Evolutionary conservation across 2,888 invertebrate species (phyloP).

Genomic region (Drosophila bunnanda): DNA sequence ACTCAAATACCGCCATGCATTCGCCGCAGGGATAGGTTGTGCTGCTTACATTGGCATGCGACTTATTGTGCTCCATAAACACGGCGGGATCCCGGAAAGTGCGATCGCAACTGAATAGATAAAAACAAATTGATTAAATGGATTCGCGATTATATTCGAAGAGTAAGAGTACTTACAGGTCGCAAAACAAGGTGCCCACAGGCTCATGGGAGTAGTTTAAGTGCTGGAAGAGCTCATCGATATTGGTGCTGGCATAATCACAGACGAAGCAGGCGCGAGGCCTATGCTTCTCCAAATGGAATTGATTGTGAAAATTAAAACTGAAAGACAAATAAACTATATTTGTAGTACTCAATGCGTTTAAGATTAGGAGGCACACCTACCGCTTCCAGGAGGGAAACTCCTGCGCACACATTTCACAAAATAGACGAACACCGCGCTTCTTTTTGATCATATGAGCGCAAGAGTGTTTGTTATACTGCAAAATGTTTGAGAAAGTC

Average conservation of each 20-base stretch:
- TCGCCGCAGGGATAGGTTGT: constrained; percentile 56
- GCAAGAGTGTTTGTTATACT: constrained; percentile 83
- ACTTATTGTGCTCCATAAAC: constrained; percentile 70
- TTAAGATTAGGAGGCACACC: neutral
- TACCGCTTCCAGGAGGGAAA: constrained; percentile 83
- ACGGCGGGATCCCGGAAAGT: constrained; percentile 60
- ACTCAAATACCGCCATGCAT: constrained; percentile 58
- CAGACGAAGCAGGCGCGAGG: constrained; percentile 82
- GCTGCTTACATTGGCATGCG: constrained; percentile 61
- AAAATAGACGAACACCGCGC: constrained; percentile 68
- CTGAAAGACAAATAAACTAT: constrained; percentile 51
- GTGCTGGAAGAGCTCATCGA: constrained; percentile 82
- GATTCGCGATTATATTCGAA: neutral
- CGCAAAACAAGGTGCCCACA: constrained; percentile 60
- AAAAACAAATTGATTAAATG: fast-evolving
- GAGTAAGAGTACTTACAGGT: constrained; percentile 65
- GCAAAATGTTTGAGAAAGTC: constrained; percentile 77
- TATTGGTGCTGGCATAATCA: constrained; percentile 70
- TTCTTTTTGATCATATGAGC: constrained; percentile 71
- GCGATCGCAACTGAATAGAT: constrained; percentile 79
- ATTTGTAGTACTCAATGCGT: neutral
- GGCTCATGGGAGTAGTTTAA: constrained; percentile 81
- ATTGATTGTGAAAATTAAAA: constrained; percentile 83
- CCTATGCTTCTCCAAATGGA: constrained; percentile 80
- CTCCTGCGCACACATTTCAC: constrained; percentile 72